Evolutionary conservation across 2,113 vertebrate species (phyloP), one percentile per base, ranked within the genome.

Genomic region (Elephas maximus): DNA sequence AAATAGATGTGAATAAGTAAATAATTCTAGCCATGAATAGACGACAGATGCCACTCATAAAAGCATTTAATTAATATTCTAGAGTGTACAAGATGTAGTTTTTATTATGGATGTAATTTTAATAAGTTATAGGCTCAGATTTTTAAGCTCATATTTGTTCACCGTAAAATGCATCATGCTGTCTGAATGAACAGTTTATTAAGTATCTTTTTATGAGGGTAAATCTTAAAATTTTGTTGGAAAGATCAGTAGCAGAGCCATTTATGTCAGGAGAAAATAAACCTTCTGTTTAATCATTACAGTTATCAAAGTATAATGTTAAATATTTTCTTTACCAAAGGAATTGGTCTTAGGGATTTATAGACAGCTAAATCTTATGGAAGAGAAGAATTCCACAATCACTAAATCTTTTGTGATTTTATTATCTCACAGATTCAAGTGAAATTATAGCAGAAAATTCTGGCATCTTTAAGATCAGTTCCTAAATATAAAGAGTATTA

Each of bases 161-260:
- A 57, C 28, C 90, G 5, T 82, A 88, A 88, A 23, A 76, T 44
- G 1, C 33, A 45, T 69, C 18, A 81, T 74, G 37, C 37, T 60
- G 33, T 33, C 84, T 93, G 33, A 96, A 93, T 86, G 88, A 91
- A 71, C 0, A 87, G 30, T 83, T 90, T 57, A 76, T 81, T 76
- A 48, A 44, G 2, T 18, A 81, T 45, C 24, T 53, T 53, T 44
- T n/a, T 74, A n/a, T 30, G 23, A 86, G 26, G 18, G 33, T 63
- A 18, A 63, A 4, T 89, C 48, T 92, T 80, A 90, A 82, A 60
- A 60, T 45, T 24, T 51, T 57, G 24, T 69, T 51, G 60, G 63
- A 88, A 83, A 51, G 17, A 81, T 78, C 23, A 51, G 15, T 51
- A 26, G 23, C 44, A 79, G 28, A 88, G 10, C 8, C 67, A 48